Evolutionary conservation across 2,113 vertebrate species (phyloP).

Genomic region (Otis tarda): DNA sequence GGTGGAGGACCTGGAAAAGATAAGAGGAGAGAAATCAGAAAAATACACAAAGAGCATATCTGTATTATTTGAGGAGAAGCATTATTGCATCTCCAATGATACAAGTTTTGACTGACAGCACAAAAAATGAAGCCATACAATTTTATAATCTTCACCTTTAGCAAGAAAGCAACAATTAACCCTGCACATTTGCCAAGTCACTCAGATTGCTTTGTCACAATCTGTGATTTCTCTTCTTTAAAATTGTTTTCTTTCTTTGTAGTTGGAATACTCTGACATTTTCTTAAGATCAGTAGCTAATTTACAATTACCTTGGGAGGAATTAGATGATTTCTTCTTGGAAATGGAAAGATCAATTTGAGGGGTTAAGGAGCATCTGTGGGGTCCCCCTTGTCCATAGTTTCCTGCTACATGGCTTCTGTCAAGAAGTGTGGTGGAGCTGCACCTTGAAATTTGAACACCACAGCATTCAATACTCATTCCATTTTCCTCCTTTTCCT

Average conservation of each 20-base stretch:
- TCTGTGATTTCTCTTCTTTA: not conserved
- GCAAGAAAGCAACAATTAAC: conserved; percentile 13
- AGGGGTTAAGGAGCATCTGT: not conserved
- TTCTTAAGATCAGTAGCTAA: not conserved
- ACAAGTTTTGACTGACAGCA: not conserved
- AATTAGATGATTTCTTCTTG: not conserved
- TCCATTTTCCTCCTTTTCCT: not conserved
- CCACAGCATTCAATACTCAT: accelerated
- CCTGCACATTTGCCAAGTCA: not conserved
- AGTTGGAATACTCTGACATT: not conserved
- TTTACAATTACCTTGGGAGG: not conserved
- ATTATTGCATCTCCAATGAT: not conserved
- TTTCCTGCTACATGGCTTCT: not conserved
- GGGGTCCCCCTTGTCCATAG: not conserved
- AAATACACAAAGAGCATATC: not conserved
- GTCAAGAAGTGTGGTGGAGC: not conserved
- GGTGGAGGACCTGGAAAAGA: not conserved
- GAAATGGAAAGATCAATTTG: not conserved
- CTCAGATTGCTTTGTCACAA: not conserved
- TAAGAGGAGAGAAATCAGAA: conserved; percentile 4
- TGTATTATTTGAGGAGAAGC: not conserved
- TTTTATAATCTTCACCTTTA: not conserved
- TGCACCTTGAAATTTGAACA: not conserved
- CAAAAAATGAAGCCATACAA: not conserved
- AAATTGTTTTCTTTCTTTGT: not conserved